A percentile compares a stretch with the other conserved stretches of the same genome.
These are phyloP conservation scores for Furcula furcula DNA, from an alignment of 2,888 invertebrate genomes.

Conservation along the genomic window DNA sequence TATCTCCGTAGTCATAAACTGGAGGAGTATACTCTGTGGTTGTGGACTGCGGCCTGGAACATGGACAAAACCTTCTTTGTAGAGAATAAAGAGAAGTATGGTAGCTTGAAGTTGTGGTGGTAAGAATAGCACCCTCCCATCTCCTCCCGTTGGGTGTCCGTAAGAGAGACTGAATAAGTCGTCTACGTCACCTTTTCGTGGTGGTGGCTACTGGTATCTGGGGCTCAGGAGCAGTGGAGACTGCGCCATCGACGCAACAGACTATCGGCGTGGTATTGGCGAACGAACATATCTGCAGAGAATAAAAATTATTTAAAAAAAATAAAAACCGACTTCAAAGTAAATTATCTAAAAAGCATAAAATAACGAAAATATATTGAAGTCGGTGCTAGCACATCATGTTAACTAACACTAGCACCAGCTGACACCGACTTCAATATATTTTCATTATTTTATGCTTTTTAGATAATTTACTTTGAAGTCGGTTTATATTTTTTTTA, in stretches of 20 bases:
- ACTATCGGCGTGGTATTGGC: constrained; percentile 34
- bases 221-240: background rate
- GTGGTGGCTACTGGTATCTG: constrained; percentile 31
- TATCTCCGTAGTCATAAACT: constrained; percentile 25
- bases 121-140: background rate
- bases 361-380: background rate
- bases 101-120: background rate
- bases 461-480: too few species aligned
- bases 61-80: background rate
- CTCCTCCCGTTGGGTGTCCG: too few species aligned
- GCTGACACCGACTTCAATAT: background rate
- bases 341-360: too few species aligned
- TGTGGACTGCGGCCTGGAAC: constrained; percentile 18
- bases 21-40: constrained; percentile 39
- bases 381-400: background rate
- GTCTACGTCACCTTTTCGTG: constrained; percentile 17
- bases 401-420: background rate
- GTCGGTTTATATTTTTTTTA: too few species aligned
- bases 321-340: background rate
- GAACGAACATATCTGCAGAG: constrained; percentile 43
- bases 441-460: too few species aligned
- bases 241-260: constrained; percentile 34
- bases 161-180: too few species aligned
- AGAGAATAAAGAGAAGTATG: background rate
- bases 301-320: too few species aligned